Conservation (phyloP, 2,113 vertebrate genomes). For the Chionomys nivalis region DNA sequence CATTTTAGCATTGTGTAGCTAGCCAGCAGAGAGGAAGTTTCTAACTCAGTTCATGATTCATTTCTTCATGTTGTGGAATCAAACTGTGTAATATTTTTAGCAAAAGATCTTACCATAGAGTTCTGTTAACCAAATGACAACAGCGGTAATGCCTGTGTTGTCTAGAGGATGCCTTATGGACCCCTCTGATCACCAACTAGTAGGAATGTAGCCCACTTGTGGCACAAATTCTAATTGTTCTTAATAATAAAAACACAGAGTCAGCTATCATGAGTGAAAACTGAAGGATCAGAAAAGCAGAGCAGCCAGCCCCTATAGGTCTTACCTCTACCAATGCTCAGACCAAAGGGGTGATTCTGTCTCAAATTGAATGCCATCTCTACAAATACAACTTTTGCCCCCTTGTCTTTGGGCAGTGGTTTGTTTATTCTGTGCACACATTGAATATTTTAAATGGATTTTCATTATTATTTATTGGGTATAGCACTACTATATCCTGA, state of each 20-base stretch:
- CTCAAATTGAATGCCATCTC: too few relatives aligned
- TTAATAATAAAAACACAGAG: too few relatives aligned
- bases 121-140: neutral
- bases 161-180: neutral
- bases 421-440: neutral
- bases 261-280: too few relatives aligned
- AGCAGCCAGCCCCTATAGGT: too few relatives aligned
- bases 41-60: neutral
- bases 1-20: neutral
- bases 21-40: neutral
- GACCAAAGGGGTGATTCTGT: too few relatives aligned
- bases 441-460: neutral
- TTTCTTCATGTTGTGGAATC: neutral
- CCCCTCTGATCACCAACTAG: neutral
- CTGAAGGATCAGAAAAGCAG: too few relatives aligned
- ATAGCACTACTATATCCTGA: neutral
- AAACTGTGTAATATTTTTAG: neutral
- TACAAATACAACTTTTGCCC: neutral
- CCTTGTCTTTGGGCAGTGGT: neutral
- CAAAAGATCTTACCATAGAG: neutral
- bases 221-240: too few relatives aligned
- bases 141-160: neutral
- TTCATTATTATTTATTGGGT: constrained; percentile 11
- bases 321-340: too few relatives aligned
- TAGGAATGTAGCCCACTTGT: neutral